Percentiles rank a stretch among this genome's conserved stretches.
Conservation (phyloP, 2,797 vertebrate genomes). For the Arctocebus calabarensis region DNA sequence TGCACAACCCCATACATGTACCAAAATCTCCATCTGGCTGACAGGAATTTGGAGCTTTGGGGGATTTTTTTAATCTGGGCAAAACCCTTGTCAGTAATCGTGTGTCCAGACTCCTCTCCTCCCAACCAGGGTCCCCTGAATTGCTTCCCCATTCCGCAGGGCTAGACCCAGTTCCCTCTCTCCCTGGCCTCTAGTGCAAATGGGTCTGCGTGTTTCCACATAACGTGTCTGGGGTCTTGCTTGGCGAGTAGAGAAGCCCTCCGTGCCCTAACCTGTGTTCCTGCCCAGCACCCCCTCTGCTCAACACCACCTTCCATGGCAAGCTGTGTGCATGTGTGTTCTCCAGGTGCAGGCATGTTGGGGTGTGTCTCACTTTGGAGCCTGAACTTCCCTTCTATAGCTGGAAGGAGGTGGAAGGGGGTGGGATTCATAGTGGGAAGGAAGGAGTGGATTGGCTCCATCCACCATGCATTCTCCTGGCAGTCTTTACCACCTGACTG, state of each 20-base stretch:
- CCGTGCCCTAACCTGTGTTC: not conserved
- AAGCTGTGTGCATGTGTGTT: not conserved
- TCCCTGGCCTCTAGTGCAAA: not conserved
- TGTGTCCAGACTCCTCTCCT: not conserved
- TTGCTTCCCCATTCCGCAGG: no score
- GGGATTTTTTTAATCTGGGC: slow-evolving; percentile 48
- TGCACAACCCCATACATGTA: not conserved
- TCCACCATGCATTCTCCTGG: not conserved
- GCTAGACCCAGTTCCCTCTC: not conserved
- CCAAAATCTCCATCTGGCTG: not conserved
- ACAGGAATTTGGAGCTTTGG: slow-evolving; percentile 37
- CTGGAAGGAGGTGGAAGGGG: not conserved
- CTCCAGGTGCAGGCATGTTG: not conserved
- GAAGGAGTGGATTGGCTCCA: slow-evolving; percentile 18
- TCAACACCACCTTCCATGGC: not conserved
- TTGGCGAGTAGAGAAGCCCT: not conserved
- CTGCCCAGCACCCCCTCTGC: not conserved
- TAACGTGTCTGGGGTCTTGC: not conserved
- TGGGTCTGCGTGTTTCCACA: not conserved
- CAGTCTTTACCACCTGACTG: slow-evolving; percentile 42
- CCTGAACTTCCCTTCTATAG: slow-evolving; percentile 46
- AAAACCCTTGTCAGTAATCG: slow-evolving; percentile 7
- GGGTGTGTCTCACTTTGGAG: slow-evolving; percentile 5
- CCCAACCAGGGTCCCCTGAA: not conserved
- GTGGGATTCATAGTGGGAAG: slow-evolving; percentile 35